Evolutionary conservation across 2,888 invertebrate species (phyloP).

Genomic region (Sphaerophoria taeniata): DNA sequence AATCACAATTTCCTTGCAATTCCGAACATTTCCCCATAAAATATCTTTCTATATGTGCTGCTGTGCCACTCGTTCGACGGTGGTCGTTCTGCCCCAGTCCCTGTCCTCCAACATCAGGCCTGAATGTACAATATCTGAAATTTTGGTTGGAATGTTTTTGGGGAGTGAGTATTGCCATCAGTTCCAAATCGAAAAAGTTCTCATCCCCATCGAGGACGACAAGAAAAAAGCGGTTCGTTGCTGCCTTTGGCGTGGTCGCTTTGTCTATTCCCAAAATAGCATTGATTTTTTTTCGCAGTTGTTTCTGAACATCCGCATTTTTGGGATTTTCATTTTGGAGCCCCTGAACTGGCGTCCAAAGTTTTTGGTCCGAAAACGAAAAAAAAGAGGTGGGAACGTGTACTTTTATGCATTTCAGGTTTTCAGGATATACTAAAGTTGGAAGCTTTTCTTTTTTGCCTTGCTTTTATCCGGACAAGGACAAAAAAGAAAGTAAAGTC

Average conservation of each 20-base stretch:
- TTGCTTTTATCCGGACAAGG: conserved; percentile 16
- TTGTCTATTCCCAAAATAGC: conserved; percentile 63
- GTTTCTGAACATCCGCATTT: conserved; percentile 53
- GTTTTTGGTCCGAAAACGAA: conserved; percentile 1
- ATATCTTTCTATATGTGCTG: conserved; percentile 47
- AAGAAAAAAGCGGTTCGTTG: not conserved
- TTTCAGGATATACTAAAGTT: conserved; percentile 30
- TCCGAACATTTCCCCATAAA: conserved; percentile 73
- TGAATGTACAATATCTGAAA: conserved; percentile 58
- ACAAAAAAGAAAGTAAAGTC: conserved; percentile 41
- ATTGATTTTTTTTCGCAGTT: conserved; percentile 62
- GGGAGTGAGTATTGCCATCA: not conserved
- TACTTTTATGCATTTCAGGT: conserved; percentile 19
- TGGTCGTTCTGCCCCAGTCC: not conserved
- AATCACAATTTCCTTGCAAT: conserved; percentile 76
- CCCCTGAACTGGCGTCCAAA: conserved; percentile 22
- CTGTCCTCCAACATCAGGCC: not conserved
- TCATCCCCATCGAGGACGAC: conserved; percentile 5
- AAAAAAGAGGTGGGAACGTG: conserved; percentile 5
- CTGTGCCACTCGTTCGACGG: too few species aligned
- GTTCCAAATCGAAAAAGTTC: conserved; percentile 60
- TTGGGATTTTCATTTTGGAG: conserved; percentile 60
- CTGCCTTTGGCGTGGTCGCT: conserved; percentile 50
- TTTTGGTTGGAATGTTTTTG: conserved; percentile 15
- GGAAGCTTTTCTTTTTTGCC: conserved; percentile 14